Conservation (phyloP, 2,888 invertebrate species). For the Macrosiphum euphorbiae region DNA sequence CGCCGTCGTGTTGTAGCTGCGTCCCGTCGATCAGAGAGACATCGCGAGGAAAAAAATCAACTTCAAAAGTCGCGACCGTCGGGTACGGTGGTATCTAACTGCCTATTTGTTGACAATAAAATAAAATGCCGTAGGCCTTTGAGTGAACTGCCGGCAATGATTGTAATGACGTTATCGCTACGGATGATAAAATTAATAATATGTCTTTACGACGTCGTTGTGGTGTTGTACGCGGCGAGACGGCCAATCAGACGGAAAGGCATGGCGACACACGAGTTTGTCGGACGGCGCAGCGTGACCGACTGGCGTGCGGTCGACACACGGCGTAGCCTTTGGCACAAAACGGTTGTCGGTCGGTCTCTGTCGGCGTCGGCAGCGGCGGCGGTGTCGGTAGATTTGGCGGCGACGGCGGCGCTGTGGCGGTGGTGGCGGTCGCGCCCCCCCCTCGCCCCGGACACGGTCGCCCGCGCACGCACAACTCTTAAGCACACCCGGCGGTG, state of each 20-base stretch:
- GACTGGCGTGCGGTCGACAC: conserved; percentile 45
- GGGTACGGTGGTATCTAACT: too few relatives aligned
- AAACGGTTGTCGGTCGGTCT: conserved; percentile 43
- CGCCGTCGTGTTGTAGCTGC: not conserved
- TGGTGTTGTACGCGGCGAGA: not conserved
- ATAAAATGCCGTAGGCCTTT: too few relatives aligned
- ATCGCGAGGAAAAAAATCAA: not conserved
- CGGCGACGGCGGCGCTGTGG: not conserved
- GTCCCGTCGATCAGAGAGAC: not conserved
- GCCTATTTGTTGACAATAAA: too few relatives aligned
- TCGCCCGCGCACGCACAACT: conserved; percentile 43
- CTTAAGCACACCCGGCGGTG: conserved; percentile 63
- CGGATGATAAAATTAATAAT: not conserved
- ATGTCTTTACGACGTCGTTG: not conserved
- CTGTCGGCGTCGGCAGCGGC: not conserved
- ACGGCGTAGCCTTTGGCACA: conserved; percentile 8
- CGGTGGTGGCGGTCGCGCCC: not conserved
- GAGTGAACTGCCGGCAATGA: too few relatives aligned
- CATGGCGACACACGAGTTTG: not conserved
- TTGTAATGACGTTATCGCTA: not conserved
- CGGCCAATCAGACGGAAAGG: not conserved
- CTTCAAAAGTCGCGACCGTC: not conserved
- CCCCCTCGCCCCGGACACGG: not conserved
- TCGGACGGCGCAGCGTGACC: conserved; percentile 43
- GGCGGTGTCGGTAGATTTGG: not conserved